Evolutionary conservation across 2,888 invertebrate species (phyloP).

Genomic region (Cryptocephalus moraei): DNA sequence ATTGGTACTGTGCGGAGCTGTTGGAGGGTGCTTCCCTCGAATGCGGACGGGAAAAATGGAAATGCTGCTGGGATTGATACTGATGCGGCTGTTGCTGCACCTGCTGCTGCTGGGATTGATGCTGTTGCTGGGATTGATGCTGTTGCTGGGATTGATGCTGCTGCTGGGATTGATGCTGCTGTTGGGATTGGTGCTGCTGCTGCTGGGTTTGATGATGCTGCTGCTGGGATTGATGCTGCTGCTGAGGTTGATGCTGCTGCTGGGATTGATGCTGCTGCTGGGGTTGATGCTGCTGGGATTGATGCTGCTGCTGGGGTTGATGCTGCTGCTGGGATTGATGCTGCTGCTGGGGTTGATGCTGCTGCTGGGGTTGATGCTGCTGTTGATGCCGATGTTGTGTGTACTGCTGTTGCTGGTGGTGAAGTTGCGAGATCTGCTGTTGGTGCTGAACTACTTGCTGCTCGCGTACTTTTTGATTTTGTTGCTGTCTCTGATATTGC

Average conservation of each 20-base stretch:
- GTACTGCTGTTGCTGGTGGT: not conserved
- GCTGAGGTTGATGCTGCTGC: not conserved
- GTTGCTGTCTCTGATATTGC: not conserved
- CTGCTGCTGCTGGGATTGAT: constrained; percentile 19
- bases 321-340: not conserved
- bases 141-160: not conserved
- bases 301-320: not conserved
- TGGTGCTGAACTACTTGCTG: not conserved
- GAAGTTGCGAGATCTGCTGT: not conserved
- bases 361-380: not conserved
- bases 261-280: constrained; percentile 2
- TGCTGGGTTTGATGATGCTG: constrained; percentile 1
- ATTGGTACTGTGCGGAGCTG: constrained; percentile 18
- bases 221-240: constrained; percentile 2
- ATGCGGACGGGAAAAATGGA: constrained; percentile 23
- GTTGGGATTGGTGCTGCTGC: constrained; percentile 7
- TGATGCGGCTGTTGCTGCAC: constrained; percentile 11
- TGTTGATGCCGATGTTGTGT: not conserved
- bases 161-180: constrained; percentile 6
- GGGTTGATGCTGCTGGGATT: not conserved
- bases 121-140: constrained; percentile 1
- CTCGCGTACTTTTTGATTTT: not conserved
- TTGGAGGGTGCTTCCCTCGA: constrained; percentile 21
- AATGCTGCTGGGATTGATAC: constrained; percentile 18
- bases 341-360: not conserved